Evolutionary conservation across 2,888 invertebrate species (phyloP).

Genomic region (Pollenia griseotomentosa): DNA sequence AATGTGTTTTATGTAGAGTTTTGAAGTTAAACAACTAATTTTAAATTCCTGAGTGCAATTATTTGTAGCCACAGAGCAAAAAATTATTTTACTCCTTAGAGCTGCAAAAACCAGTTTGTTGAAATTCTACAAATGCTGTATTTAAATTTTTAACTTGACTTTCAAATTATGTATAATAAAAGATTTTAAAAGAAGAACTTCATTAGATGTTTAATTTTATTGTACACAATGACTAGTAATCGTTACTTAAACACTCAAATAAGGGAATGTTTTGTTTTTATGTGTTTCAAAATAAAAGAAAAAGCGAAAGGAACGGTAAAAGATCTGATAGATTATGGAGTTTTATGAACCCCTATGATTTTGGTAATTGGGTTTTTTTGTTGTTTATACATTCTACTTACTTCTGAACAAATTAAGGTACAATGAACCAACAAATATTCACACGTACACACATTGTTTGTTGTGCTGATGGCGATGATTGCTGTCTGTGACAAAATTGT

Average conservation of each 20-base stretch:
- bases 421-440: conserved; percentile 2
- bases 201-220: conserved; percentile 10
- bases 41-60: too few species aligned
- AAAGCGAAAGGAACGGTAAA: not conserved
- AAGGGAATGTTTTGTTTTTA: not conserved
- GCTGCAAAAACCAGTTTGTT: too few species aligned
- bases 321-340: conserved; percentile 30
- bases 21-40: too few species aligned
- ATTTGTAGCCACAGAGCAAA: too few species aligned
- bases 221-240: not conserved
- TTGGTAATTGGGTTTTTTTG: conserved; percentile 32
- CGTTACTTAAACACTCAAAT: not conserved
- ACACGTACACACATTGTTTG: not conserved
- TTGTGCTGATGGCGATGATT: conserved; percentile 2
- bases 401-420: conserved; percentile 12
- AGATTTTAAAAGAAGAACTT: too few species aligned
- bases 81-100: too few species aligned
- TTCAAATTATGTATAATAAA: too few species aligned
- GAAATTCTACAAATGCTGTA: too few species aligned
- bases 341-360: conserved; percentile 39
- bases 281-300: not conserved
- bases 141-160: too few species aligned
- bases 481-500: conserved; percentile 9
- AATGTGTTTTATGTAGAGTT: too few species aligned
- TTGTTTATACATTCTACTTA: not conserved